Evolutionary conservation across 2,113 vertebrate species (phyloP), one percentile per base, ranked within the genome.

Genomic region (Carassius carassius): DNA sequence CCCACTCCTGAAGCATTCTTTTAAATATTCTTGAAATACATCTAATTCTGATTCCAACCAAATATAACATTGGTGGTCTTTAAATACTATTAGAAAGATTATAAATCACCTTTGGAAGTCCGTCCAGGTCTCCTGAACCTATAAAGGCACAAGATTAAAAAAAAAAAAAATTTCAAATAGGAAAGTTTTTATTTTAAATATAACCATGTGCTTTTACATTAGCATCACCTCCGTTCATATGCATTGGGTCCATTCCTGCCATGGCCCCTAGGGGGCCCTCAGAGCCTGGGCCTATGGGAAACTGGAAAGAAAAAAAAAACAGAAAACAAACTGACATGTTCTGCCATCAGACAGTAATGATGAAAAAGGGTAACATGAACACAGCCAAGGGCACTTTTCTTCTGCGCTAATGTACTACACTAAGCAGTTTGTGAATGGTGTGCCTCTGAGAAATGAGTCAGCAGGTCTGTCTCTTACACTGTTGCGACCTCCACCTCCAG

Each of bases 81-180:
- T 25, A 6, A 60, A n/a, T 10, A 5, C 4, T 60, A 5, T 70
- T 70, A n/a, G 19, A 78, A 32, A 41, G 17, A 58, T 23, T 82
- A 58, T 16, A 70, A 92, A 37, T 97, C 91, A 99, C 98, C 97
- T 99, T 99, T 93, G 97, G 97, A 95, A 99, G 96, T 94, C 97
- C 98, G 91, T 99, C 98, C 96, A 99, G 96, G 91, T 99, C 97
- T 85, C 97, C 97, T 92, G 98, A 99, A 89, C 98, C 98, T 99
- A 1, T 87, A 88, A 87, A 81, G 3, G 44, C 70, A 70, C 51
- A 67, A 37, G 58, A 81, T 78, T 8, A 89, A 87, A 72, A 44
- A 37, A 16, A 56, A 47, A 37, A 60, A 2, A 9, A 8, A 35
- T 32, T 47, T 17, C 41, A 37, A 62, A 62, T 41, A 9, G 13